Evolutionary conservation across 2,113 vertebrate species (phyloP), one percentile per base, ranked within the genome.

Genomic region (Coracopsis vasa): DNA sequence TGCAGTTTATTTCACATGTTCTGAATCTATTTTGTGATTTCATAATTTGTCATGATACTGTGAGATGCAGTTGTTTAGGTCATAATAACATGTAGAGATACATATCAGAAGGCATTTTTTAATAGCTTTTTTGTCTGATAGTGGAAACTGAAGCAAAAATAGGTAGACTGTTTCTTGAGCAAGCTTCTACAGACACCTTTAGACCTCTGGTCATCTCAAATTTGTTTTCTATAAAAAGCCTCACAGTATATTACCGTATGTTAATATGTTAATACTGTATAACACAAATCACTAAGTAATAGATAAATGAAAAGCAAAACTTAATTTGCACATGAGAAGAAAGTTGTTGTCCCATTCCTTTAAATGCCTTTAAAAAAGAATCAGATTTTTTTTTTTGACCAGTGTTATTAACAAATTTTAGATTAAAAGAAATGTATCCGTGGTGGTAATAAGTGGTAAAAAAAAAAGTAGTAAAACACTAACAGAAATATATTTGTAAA

Each of bases 141-240:
- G 48, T 42, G 24, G 47, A 82, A 92, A 31, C 39, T 84, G 29
- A 33, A 54, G 20, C 58, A 33, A 17, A 79, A 75, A 17, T 61
- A 47, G 50, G 16, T 79, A 50, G 29, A 2, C 17, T 85, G 2
- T 45, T 86, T 10, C 35, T 74, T 81, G 47, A 83, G 47, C 29
- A 94, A 75, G 18, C 62, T 93, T 91, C 33, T 92, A 48, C 31
- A 80, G 56, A 56, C 11, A 47, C 15, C 9, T 54, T 84, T 75
- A 81, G 47, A 54, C 10, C 39, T 87, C 47, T 73, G 39, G 25
- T 62, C 37, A 41, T 89, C 50, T 85, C 61, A 79, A 67, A 86
- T 89, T 77, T 70, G 12, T 88, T 95, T 84, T 92, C 54, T 77
- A 14, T 73, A 28, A 73, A 87, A 77, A 89, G 7, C 16, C 5